Conservation (phyloP, 2,113 vertebrate species). For the Myocastor coypus region DNA sequence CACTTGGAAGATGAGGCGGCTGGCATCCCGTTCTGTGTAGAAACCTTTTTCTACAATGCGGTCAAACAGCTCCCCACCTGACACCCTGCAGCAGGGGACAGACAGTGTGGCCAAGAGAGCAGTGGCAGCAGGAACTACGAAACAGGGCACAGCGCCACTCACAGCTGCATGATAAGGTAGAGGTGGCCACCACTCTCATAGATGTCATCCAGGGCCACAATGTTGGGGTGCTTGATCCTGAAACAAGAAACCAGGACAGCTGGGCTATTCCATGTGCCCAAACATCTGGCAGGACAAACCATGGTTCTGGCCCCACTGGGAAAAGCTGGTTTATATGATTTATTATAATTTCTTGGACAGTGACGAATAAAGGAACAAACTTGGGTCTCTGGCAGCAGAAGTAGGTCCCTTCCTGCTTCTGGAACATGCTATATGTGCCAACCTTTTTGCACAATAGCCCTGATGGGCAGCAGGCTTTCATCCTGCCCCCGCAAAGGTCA, state of each 20-base stretch:
- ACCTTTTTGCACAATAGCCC: background rate
- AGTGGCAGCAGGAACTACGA: background rate
- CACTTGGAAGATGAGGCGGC: slow-evolving; percentile 97
- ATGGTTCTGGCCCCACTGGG: background rate
- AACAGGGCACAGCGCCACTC: slow-evolving; percentile 82
- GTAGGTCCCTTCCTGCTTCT: background rate
- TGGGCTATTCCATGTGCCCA: background rate
- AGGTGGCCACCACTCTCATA: slow-evolving; percentile 97
- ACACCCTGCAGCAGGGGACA: slow-evolving; percentile 88
- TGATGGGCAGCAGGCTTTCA: background rate
- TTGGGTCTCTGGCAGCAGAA: background rate
- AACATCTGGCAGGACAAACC: background rate
- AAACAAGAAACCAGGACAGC: slow-evolving; percentile 10
- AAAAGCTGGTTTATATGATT: background rate
- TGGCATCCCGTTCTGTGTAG: slow-evolving; percentile 98
- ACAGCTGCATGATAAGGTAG: slow-evolving; percentile 99
- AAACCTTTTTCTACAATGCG: slow-evolving; percentile 99
- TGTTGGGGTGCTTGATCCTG: slow-evolving; percentile 98
- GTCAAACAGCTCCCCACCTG: slow-evolving; percentile 97
- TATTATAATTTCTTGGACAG: background rate
- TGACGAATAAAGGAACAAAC: background rate
- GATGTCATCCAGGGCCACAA: slow-evolving; percentile 98
- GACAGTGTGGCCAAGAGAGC: background rate
- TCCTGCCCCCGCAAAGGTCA: background rate
- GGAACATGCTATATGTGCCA: rapidly evolving